Evolutionary conservation across 2,113 vertebrate genomes (phyloP), one percentile per base, ranked within the genome.

Genomic region (Stercorarius parasiticus): DNA sequence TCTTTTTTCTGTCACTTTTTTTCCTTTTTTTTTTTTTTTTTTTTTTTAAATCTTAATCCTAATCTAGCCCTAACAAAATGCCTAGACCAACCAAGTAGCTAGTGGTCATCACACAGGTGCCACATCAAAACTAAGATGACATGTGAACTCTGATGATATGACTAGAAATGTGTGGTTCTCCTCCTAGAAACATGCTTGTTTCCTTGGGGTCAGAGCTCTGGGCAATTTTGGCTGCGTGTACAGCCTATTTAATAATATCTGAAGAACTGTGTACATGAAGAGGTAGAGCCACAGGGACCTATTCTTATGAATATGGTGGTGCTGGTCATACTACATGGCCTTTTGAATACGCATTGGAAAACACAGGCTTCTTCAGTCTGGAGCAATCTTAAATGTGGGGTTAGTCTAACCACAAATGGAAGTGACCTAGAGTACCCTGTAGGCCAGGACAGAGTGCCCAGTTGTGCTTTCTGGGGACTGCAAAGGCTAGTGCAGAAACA

Each of bases 401-500:
- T 56, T 65, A 81, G 26, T 42, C 40, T 81, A 49, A 70, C 5
- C 13, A 56, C 18, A 61, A 18, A 13, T 15, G 17, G 32, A 88
- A 88, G 61, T 61, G 20, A 80, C 23, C 15, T 52, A 40, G 10
- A 67, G 26, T 9, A 19, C 12, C 15, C 2, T 29, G 27, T 9
- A 59, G 11, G 13, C 20, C 0, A 2, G 42, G 15, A 17, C 47
- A 25, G 12, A 15, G 26, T 45, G 25, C 10, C 23, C 17, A 19
- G 32, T 34, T 5, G 7, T 25, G 14, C 8, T 74, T 78, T 86
- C 59, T 11, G 30, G 83, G 32, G 21, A 66, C 67, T 62, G 27
- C 9, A 67, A 67, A 74, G 5, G 7, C 7, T 34, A n/a, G 5
- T 25, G 27, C 0, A 0, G 30, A 53, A 27, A 58, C 10, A 69